Percentiles rank a stretch among this genome's conserved stretches.
Conservation (phyloP, 2,113 vertebrate species). For the Paradisaea rubra region DNA sequence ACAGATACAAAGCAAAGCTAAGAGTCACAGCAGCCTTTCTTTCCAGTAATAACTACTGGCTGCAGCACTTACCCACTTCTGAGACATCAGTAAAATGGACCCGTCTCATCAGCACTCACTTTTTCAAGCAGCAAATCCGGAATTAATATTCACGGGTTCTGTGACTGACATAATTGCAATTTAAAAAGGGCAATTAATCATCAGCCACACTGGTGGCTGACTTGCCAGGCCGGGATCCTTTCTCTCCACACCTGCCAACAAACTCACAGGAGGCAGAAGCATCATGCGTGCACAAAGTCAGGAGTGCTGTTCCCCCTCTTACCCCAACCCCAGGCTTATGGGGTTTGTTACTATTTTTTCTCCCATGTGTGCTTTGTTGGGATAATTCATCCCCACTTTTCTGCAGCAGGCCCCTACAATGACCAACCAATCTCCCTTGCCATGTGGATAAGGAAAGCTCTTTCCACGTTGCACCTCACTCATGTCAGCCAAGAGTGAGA, state of each 20-base stretch:
- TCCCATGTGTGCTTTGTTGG: too few species aligned
- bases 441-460: neutral
- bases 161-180: conserved; percentile 79
- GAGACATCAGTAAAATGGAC: conserved; percentile 28
- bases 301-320: neutral
- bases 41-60: neutral
- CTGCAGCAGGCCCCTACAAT: neutral
- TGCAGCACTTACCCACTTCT: neutral
- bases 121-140: conserved; percentile 71
- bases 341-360: neutral
- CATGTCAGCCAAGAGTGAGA: neutral
- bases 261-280: neutral
- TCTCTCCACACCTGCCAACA: conserved; percentile 38
- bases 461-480: neutral
- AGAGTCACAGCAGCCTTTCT: neutral
- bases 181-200: conserved; percentile 81
- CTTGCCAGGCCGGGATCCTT: conserved; percentile 41
- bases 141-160: conserved; percentile 74
- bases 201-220: conserved; percentile 45
- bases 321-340: neutral
- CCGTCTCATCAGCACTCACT: conserved; percentile 57
- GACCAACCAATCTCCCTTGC: neutral
- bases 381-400: neutral
- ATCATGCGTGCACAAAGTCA: neutral
- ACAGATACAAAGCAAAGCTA: neutral